Evolutionary conservation across 2,113 vertebrate species (phyloP).

Genomic region (Chlamydotis undulata): DNA sequence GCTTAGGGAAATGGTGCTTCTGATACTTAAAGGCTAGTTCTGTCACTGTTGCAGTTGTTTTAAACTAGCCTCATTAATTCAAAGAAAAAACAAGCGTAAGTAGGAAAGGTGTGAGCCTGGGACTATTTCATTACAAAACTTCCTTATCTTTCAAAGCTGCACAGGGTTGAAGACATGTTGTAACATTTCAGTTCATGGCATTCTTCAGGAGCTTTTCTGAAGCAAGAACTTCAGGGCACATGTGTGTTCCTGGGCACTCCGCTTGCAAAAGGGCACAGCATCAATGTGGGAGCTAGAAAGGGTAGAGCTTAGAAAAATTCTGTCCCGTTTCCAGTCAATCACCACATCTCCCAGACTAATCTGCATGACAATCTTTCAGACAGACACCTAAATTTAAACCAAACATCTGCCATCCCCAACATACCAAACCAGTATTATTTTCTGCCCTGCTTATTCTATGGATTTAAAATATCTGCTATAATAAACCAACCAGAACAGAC

Average conservation of each 20-base stretch:
- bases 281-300: background rate
- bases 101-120: background rate
- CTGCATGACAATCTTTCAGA: background rate
- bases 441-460: background rate
- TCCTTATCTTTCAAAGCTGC: background rate
- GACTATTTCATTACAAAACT: background rate
- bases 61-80: background rate
- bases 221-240: background rate
- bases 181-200: background rate
- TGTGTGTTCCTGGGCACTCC: background rate
- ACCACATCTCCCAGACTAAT: background rate
- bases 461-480: background rate
- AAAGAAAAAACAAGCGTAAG: background rate
- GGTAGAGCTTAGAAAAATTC: background rate
- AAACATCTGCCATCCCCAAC: background rate
- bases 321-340: background rate
- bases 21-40: background rate
- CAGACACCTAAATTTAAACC: background rate
- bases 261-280: background rate
- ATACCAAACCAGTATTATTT: background rate
- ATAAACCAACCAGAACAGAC: background rate
- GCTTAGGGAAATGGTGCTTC: background rate
- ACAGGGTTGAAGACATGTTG: background rate
- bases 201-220: background rate
- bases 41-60: background rate